phyloP scores from a whole-genome alignment of 2,113 vertebrate species.

The Chauna torquata region DNA sequence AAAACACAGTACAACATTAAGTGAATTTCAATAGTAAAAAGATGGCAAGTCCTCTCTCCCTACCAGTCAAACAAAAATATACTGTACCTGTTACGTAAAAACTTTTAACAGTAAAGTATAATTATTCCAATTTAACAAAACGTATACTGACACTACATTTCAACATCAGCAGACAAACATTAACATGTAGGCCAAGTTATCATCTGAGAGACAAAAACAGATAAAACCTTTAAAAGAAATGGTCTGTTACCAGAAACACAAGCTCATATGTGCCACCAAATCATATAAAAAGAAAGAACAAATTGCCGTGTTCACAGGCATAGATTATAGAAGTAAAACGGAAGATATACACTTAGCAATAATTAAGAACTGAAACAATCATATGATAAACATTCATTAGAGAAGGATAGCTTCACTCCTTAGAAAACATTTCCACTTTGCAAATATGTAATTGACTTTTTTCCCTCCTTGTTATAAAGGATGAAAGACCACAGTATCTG shows the following conservation, averaged over 20 bases:
- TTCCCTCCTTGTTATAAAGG: background rate
- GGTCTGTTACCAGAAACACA: background rate
- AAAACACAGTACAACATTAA: background rate
- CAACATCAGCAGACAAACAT: background rate
- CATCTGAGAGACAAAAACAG: background rate
- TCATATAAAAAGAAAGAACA: background rate
- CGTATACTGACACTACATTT: background rate
- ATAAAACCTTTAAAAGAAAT: background rate
- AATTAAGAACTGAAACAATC: slow-evolving; percentile 15
- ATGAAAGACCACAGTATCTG: slow-evolving; percentile 57
- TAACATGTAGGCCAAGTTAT: background rate
- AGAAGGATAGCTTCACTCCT: background rate
- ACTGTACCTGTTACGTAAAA: background rate
- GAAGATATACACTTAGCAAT: background rate
- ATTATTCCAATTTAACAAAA: background rate
- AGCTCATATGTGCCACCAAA: background rate
- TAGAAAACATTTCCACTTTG: slow-evolving; percentile 12
- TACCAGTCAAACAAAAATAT: background rate
- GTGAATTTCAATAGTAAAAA: background rate
- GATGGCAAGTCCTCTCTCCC: background rate
- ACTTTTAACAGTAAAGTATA: background rate
- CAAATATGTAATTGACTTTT: background rate
- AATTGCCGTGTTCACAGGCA: background rate
- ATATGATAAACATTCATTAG: background rate
- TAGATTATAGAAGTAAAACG: background rate